A percentile compares a stretch with the other conserved stretches of the same genome.
These are phyloP conservation scores for Oligia fasciuncula DNA, from an alignment of 2,888 invertebrate species.

Conservation along the genomic window DNA sequence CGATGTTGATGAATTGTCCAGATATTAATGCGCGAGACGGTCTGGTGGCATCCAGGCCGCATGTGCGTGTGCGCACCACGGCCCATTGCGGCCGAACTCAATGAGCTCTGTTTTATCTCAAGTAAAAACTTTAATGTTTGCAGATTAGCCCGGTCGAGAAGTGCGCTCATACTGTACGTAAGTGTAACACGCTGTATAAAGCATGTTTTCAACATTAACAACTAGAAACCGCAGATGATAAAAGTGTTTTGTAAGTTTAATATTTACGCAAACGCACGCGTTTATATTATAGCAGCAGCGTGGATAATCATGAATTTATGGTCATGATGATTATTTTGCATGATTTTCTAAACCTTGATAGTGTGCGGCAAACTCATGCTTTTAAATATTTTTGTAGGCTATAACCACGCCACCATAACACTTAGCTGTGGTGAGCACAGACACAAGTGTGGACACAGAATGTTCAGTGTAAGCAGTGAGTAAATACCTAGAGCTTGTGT, in stretches of 20 bases:
- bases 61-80: constrained; percentile 79
- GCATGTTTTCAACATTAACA: constrained; percentile 35
- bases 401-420: not conserved
- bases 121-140: constrained; percentile 74
- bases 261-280: constrained; percentile 31
- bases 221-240: constrained; percentile 31
- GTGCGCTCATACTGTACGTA: constrained; percentile 42
- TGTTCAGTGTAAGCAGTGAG: constrained; percentile 14
- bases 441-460: constrained; percentile 21
- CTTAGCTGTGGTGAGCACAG: constrained; percentile 21
- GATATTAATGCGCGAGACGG: constrained; percentile 83
- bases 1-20: constrained; percentile 84
- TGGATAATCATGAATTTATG: constrained; percentile 29
- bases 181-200: constrained; percentile 42
- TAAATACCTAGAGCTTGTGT: constrained; percentile 33
- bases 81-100: constrained; percentile 79
- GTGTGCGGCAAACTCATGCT: constrained; percentile 5
- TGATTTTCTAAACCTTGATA: constrained; percentile 42
- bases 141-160: constrained; percentile 69
- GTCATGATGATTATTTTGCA: constrained; percentile 19
- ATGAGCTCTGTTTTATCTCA: constrained; percentile 80
- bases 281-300: not conserved
- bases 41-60: constrained; percentile 86
- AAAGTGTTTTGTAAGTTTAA: constrained; percentile 27
- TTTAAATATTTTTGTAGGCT: constrained; percentile 28